These are phyloP conservation scores for Antennarius striatus DNA, from an alignment of 2,113 vertebrate genomes.

Conservation along the genomic window DNA sequence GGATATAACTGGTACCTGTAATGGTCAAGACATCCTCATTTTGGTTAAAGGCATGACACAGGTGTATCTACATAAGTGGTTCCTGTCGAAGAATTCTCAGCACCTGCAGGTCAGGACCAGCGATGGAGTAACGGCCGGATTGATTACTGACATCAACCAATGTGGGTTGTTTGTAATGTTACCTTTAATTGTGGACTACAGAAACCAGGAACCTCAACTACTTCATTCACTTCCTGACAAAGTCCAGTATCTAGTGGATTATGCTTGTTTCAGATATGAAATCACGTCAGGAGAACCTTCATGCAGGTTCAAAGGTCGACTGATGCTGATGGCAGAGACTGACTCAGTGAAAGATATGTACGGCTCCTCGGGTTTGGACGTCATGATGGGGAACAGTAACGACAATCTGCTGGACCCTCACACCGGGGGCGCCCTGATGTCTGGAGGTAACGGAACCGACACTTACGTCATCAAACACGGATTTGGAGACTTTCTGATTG, in stretches of 20 bases:
- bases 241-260: no score
- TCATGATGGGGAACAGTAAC: conserved; percentile 51
- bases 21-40: conserved; percentile 1
- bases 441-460: conserved; percentile 49
- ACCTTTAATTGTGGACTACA: conserved; percentile 39
- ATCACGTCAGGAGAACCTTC: not conserved
- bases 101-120: conserved; percentile 59
- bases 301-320: not conserved
- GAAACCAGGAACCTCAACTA: conserved; percentile 16
- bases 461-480: conserved; percentile 54
- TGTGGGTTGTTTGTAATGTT: conserved; percentile 18
- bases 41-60: not conserved
- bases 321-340: not conserved
- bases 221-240: no score
- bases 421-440: conserved; percentile 47
- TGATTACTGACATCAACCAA: conserved; percentile 10
- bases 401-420: conserved; percentile 53
- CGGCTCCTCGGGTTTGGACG: conserved; percentile 52
- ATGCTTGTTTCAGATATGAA: no score
- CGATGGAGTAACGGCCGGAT: conserved; percentile 55
- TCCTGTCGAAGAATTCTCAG: conserved; percentile 40
- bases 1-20: conserved; percentile 16
- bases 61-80: conserved; percentile 36
- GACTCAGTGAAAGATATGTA: conserved; percentile 53
- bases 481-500: conserved; percentile 28